A percentile compares a stretch with the other conserved stretches of the same genome.
Evolutionary conservation across 2,888 invertebrate species (phyloP).

Genomic region (Andrena hattorfiana): DNA sequence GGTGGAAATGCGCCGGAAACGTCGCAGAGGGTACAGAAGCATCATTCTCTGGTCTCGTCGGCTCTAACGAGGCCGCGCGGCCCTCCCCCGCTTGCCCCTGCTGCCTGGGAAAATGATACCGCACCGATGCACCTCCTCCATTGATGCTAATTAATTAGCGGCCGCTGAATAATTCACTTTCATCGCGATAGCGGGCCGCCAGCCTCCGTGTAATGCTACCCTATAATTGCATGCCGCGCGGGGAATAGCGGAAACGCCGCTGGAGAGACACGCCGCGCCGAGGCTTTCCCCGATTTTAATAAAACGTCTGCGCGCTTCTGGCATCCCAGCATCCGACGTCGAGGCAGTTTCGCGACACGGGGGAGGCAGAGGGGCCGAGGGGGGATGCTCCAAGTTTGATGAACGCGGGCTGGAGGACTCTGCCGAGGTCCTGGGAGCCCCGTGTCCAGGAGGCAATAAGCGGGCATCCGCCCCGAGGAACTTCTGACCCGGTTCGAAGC

Average conservation of each 20-base stretch:
- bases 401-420: conserved; percentile 38
- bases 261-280: conserved; percentile 1
- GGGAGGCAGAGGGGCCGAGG: background rate
- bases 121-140: conserved; percentile 27
- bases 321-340: conserved; percentile 3
- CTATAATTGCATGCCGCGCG: conserved; percentile 53
- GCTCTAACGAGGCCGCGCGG: conserved; percentile 29
- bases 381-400: conserved; percentile 41
- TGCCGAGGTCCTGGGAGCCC: conserved; percentile 9
- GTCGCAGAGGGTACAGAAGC: conserved; percentile 10
- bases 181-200: conserved; percentile 58
- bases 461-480: conserved; percentile 22
- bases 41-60: conserved; percentile 15
- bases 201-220: conserved; percentile 52
- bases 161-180: conserved; percentile 70
- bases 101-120: conserved; percentile 63
- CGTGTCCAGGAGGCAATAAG: conserved; percentile 48
- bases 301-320: conserved; percentile 6
- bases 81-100: background rate
- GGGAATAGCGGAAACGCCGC: conserved; percentile 41
- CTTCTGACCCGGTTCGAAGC: conserved; percentile 21
- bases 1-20: conserved; percentile 32
- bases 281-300: conserved; percentile 23
- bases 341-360: conserved; percentile 14
- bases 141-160: conserved; percentile 69